Evolutionary conservation across 2,113 vertebrate genomes (phyloP), one percentile per base, ranked within the genome.

Genomic region (Ophiodon elongatus): DNA sequence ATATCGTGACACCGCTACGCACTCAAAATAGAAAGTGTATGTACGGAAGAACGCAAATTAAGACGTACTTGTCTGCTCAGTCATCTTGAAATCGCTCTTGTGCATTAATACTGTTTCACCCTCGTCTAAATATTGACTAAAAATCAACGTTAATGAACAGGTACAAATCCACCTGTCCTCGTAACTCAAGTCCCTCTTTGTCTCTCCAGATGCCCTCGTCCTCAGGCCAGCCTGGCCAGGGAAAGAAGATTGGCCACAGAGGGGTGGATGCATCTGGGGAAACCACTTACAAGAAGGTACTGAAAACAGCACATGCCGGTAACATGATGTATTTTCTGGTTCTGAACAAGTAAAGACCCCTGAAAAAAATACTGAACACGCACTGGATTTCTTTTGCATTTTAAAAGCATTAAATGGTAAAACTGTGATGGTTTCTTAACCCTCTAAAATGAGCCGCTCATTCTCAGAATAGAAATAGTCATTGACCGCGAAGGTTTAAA

Each of bases 211-310:
- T 93, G 97, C 96, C 82, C 95, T 95, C 94, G 0, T 95, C 94
- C 56, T 92, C 94, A 4, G 95, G 96, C 76, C 94, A 96, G 23
- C 90, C 90, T 15, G 92, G 92, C 64, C 93, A 90, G 80, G 96
- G 97, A 6, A 97, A 95, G 93, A 98, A 96, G 92, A 95, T 98
- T n/a, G 97, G 97, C 41, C 97, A 98, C 90, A 96, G 97, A 85
- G 94, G 97, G 0, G 97, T 98, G 56, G 97, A 98, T 7, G 97
- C 97, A 4, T 98, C 97, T 1, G 97, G 97, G 0, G 97, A 98
- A 90, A 98, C 97, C 35, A 98, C 97, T 23, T 98, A 98, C 88
- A 98, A 98, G 91, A 98, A 98, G 97, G 97, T 98, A 74, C 57
- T 33, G 27, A n/a, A n/a, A 29, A 50, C 54, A 6, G 52, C 31